These are phyloP conservation scores for Dendroctonus valens DNA, from an alignment of 1,140 invertebrate genomes.

Conservation along the genomic window DNA sequence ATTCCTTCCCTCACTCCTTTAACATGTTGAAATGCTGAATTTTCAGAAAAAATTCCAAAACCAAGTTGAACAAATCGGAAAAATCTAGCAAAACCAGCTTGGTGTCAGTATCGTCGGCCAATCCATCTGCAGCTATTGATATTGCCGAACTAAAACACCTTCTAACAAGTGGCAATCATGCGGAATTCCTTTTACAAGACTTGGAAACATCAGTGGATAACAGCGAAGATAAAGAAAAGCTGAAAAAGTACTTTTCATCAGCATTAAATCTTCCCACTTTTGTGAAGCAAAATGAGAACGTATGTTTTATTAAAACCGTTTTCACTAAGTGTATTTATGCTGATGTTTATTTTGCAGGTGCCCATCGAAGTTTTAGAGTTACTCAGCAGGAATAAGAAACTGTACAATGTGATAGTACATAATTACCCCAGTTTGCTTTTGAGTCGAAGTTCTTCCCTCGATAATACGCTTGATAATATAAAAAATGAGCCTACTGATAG, in stretches of 20 bases:
- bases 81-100: slow-evolving; percentile 42
- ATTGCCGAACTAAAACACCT: slow-evolving; percentile 65
- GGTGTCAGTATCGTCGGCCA: slow-evolving; percentile 48
- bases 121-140: slow-evolving; percentile 32
- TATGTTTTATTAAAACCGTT: slow-evolving; percentile 44
- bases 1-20: neutral
- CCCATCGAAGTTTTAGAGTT: slow-evolving; percentile 65
- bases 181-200: slow-evolving; percentile 65
- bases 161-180: slow-evolving; percentile 62
- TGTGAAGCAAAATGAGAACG: slow-evolving; percentile 66
- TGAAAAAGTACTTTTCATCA: slow-evolving; percentile 53
- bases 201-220: slow-evolving; percentile 58
- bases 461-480: slow-evolving; percentile 57
- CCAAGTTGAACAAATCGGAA: slow-evolving; percentile 35
- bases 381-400: slow-evolving; percentile 61
- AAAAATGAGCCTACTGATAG: slow-evolving; percentile 47
- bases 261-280: slow-evolving; percentile 74
- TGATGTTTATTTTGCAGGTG: slow-evolving; percentile 50
- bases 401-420: slow-evolving; percentile 69
- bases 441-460: slow-evolving; percentile 61
- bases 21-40: neutral
- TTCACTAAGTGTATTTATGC: neutral
- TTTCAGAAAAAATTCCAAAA: slow-evolving; percentile 24
- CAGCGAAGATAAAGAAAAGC: slow-evolving; percentile 41
- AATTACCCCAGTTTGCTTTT: slow-evolving; percentile 69